Conservation (phyloP, 2,888 invertebrate species). For the Philonicus albiceps region DNA sequence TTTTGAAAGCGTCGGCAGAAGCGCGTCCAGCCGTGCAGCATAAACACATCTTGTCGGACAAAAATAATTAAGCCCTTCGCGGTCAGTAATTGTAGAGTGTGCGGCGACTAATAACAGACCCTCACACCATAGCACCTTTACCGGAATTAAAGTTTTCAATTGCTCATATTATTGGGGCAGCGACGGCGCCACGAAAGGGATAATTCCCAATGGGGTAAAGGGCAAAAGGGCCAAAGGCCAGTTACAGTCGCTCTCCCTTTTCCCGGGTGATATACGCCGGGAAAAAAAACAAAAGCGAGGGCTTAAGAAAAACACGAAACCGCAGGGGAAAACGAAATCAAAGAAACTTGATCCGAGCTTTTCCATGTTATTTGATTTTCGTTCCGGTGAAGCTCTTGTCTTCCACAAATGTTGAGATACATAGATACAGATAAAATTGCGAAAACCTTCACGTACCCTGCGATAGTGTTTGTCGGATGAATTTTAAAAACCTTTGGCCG, state of each 20-base stretch:
- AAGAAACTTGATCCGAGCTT: slow-evolving; percentile 53
- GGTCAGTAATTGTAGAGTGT: neutral
- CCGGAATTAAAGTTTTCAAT: slow-evolving; percentile 23
- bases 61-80: neutral
- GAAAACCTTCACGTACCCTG: slow-evolving; percentile 52
- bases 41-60: neutral
- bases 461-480: slow-evolving; percentile 53
- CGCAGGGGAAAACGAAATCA: slow-evolving; percentile 52
- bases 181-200: neutral
- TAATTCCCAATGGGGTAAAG: neutral
- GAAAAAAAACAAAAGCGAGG: slow-evolving; percentile 6
- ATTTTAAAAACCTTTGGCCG: slow-evolving; percentile 51
- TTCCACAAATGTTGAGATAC: slow-evolving; percentile 16
- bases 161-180: neutral
- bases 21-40: neutral
- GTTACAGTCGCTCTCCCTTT: neutral
- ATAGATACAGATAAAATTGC: slow-evolving; percentile 48
- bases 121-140: neutral
- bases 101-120: neutral
- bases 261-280: neutral
- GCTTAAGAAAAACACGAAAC: slow-evolving; percentile 47
- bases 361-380: slow-evolving; percentile 53
- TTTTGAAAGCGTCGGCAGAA: neutral
- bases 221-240: neutral
- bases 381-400: slow-evolving; percentile 48